Conservation (phyloP, 2,113 vertebrate genomes). For the Catagonus wagneri region DNA sequence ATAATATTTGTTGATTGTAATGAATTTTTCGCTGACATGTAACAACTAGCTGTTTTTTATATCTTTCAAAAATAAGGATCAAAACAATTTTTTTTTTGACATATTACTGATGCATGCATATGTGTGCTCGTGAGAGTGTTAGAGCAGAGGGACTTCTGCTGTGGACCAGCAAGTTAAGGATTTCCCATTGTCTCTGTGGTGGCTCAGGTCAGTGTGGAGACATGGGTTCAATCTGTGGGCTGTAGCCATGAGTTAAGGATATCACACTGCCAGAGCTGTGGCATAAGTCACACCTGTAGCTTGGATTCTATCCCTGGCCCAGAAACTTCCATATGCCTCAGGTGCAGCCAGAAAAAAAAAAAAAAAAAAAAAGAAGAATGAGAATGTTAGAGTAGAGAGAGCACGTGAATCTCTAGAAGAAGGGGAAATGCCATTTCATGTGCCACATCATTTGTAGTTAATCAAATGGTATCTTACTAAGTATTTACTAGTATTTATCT, state of each 20-base stretch:
- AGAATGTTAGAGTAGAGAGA: not conserved
- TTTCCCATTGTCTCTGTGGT: too few species aligned
- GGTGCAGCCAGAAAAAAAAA: too few species aligned
- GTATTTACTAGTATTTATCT: too few species aligned
- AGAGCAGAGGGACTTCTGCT: not conserved
- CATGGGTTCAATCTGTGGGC: too few species aligned
- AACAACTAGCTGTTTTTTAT: not conserved
- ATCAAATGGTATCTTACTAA: not conserved
- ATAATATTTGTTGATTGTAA: not conserved
- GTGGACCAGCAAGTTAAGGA: too few species aligned
- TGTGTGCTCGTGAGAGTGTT: not conserved
- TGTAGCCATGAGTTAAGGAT: too few species aligned
- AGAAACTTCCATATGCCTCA: too few species aligned
- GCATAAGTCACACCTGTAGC: too few species aligned
- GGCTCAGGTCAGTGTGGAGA: too few species aligned
- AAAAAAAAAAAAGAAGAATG: not conserved
- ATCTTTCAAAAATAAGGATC: not conserved
- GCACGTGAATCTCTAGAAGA: not conserved
- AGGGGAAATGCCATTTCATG: not conserved
- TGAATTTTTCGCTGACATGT: not conserved
- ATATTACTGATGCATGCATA: accelerated
- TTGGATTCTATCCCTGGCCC: too few species aligned
- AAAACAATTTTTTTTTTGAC: not conserved
- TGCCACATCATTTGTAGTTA: not conserved
- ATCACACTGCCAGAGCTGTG: too few species aligned